Percentiles rank a stretch among this genome's conserved stretches.
Evolutionary conservation across 2,888 invertebrate species (phyloP).

Genomic region (Xanthia togata): DNA sequence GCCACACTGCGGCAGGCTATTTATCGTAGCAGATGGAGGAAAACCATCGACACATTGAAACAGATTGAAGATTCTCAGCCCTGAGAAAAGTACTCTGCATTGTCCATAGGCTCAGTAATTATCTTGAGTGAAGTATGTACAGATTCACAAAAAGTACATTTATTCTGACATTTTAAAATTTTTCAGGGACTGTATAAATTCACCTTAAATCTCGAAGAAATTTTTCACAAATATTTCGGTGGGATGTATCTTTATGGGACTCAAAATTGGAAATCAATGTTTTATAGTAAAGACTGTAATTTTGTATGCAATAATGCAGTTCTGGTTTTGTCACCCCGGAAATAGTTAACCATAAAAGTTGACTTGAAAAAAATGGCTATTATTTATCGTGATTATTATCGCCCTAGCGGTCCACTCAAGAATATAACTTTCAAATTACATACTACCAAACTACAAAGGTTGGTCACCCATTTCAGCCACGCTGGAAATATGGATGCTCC

Average conservation of each 20-base stretch:
- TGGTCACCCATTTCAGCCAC: too few relatives aligned
- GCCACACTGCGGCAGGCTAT: not conserved
- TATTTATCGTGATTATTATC: too few relatives aligned
- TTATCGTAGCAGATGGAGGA: not conserved
- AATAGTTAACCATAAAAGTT: not conserved
- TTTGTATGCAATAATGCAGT: conserved; percentile 13
- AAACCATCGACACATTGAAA: not conserved
- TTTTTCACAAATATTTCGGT: conserved; percentile 27
- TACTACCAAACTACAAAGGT: too few relatives aligned
- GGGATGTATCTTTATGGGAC: conserved; percentile 35
- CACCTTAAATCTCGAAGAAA: conserved; percentile 14
- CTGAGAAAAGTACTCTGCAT: not conserved
- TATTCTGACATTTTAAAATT: not conserved
- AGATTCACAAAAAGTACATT: not conserved
- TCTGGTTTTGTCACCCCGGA: conserved; percentile 8
- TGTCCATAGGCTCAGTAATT: too few relatives aligned
- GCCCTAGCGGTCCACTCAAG: too few relatives aligned
- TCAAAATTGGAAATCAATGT: not conserved
- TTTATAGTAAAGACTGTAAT: conserved; percentile 24
- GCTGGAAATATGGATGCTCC: too few relatives aligned
- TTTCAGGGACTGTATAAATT: conserved; percentile 18
- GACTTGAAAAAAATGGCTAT: too few relatives aligned
- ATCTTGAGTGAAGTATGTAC: not conserved
- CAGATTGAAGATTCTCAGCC: not conserved
- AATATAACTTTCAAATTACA: too few relatives aligned